Conservation (phyloP, 2,113 vertebrate genomes). For the Lophotis ruficrista region DNA sequence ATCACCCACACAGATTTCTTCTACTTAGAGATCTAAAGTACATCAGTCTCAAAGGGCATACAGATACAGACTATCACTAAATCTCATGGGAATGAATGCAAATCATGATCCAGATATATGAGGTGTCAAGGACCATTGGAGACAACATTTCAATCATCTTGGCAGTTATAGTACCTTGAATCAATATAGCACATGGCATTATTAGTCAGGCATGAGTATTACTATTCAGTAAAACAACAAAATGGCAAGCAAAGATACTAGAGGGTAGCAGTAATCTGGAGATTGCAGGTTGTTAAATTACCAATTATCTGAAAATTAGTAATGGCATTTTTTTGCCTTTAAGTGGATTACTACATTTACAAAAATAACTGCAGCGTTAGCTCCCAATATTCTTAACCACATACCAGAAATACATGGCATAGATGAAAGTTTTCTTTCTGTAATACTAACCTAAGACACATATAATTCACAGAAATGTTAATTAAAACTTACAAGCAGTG, state of each 20-base stretch:
- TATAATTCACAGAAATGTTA: neutral
- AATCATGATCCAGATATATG: neutral
- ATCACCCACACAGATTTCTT: conserved; percentile 27
- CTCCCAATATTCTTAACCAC: neutral
- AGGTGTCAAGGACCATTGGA: neutral
- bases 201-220: neutral
- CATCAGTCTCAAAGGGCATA: conserved; percentile 8
- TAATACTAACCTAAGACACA: neutral
- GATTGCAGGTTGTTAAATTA: neutral
- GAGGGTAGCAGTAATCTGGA: neutral
- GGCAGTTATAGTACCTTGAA: neutral
- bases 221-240: neutral
- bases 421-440: neutral
- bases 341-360: neutral
- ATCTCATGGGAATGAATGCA: conserved; percentile 14
- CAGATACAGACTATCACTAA: neutral
- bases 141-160: conserved; percentile 7
- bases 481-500: neutral
- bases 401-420: neutral
- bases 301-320: neutral
- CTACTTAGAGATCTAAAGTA: conserved; percentile 25
- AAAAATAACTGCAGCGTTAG: neutral
- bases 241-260: neutral
- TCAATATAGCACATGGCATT: neutral
- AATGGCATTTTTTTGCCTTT: neutral